Base-by-base conservation (phyloP, 92 coral and sea anemone species). In the Phymanthus crucifer region DNA sequence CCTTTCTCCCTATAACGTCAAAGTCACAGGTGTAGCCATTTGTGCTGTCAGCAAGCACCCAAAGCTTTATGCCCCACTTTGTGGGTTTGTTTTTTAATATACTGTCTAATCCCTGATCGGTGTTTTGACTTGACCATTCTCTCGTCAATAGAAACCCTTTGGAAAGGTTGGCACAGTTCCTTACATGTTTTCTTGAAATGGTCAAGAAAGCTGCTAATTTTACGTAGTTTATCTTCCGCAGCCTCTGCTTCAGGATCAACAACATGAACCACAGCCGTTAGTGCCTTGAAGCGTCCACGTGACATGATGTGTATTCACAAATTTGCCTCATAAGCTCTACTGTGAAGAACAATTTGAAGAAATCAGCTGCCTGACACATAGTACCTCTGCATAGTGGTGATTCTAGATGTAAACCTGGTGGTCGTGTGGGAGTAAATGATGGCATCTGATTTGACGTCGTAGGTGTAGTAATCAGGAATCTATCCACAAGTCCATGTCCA, bases 41-140 rank as follows among this genome's bases (percentile, higher is more conserved):
- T n/a, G n/a, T n/a, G n/a, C n/a, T n/a, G n/a, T n/a, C n/a, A n/a
- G n/a, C n/a, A n/a, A n/a, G n/a, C n/a, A n/a, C n/a, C 92, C 92
- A 85, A 46, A 88, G 72, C 54, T 84, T 88, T 40, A 84, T 70
- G 0, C 84, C 89, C 83, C 89, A 84, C 26, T 84, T 83, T 1
- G 84, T 72, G 54, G 91, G 85, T 43, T 88, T 79, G 37, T n/a
- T 89, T 87, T 67, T 82, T 87, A 72, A 77, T 87, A 11, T 82
- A 82, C 17, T 87, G 90, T 6, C 77, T 69, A 46, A 87, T 82
- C 35, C 93, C 89, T 31, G 90, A 82, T 37, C 85, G 77, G 38
- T 86, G 87, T 32, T 86, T 86, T 16, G 93, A 85, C 72, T 89
- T 89, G 14, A 86, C 93, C 93, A 85, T 81, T 38, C 85, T 37